Evolutionary conservation across 2,888 invertebrate genomes (phyloP).

Genomic region (Yponomeuta plumbellus): DNA sequence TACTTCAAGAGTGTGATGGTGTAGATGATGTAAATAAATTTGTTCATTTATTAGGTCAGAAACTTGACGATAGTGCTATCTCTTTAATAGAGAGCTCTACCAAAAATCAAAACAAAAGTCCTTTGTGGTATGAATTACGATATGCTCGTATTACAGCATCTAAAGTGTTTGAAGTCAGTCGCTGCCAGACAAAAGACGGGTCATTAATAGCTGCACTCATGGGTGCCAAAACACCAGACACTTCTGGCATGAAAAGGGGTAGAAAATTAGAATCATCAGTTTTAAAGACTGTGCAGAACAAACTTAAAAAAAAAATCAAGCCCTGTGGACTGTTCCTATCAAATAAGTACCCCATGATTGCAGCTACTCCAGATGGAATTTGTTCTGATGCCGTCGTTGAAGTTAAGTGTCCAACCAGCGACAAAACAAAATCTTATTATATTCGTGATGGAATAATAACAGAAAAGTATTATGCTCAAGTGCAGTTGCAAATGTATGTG

Average conservation of each 20-base stretch:
- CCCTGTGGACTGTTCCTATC: conserved; percentile 10
- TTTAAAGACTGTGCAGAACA: conserved; percentile 1
- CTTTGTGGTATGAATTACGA: too few relatives aligned
- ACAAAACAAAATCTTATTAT: conserved; percentile 15
- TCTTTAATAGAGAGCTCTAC: too few relatives aligned
- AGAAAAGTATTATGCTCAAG: conserved; percentile 27
- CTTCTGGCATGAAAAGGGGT: conserved; percentile 20
- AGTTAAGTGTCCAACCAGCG: conserved; percentile 20
- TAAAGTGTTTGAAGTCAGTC: too few relatives aligned
- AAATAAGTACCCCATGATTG: conserved; percentile 16
- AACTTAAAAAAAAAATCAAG: conserved; percentile 15
- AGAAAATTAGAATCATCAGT: conserved; percentile 17
- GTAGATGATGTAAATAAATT: too few relatives aligned
- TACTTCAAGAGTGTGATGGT: too few relatives aligned
- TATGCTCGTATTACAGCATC: too few relatives aligned
- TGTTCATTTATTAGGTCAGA: too few relatives aligned
- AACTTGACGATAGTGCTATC: too few relatives aligned
- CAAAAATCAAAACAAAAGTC: too few relatives aligned
- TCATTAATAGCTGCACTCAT: too few relatives aligned
- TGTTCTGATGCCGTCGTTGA: conserved; percentile 17
- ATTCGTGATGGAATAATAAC: conserved; percentile 12
- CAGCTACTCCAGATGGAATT: conserved; percentile 22
- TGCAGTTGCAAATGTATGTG: conserved; percentile 32
- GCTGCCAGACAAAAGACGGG: too few relatives aligned
- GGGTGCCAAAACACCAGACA: too few relatives aligned